A percentile compares a stretch with the other conserved stretches of the same genome.
phyloP scores from a whole-genome alignment of 2,113 vertebrate species.

The Syngnathus floridae region DNA sequence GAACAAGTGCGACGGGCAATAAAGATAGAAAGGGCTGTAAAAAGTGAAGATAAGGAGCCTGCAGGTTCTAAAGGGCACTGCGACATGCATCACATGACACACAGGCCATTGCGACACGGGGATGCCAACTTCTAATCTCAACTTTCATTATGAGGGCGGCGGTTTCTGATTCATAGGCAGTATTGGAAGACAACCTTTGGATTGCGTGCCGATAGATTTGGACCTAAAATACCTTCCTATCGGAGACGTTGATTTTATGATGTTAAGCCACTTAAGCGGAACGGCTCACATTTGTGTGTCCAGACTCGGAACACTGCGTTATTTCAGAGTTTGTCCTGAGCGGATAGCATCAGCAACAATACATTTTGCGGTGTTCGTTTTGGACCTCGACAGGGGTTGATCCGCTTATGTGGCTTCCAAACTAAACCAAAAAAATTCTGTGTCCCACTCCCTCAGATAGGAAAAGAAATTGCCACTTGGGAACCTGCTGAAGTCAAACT shows the following conservation, averaged over 20 bases:
- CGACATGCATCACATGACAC: constrained; percentile 55
- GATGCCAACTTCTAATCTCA: constrained; percentile 33
- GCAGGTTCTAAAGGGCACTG: constrained; percentile 66
- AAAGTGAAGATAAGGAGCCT: constrained; percentile 58
- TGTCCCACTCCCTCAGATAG: constrained; percentile 5
- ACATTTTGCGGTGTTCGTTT: constrained; percentile 22
- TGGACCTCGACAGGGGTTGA: constrained; percentile 1
- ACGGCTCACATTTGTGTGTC: not conserved
- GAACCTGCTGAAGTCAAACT: constrained; percentile 20
- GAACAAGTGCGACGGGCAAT: constrained; percentile 58
- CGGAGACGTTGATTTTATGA: not conserved
- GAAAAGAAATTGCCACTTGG: constrained; percentile 10
- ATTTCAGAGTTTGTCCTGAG: not conserved
- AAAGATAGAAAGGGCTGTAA: constrained; percentile 69
- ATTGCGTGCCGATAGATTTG: not conserved
- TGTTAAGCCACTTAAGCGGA: constrained; percentile 1
- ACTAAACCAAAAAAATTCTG: constrained; percentile 17
- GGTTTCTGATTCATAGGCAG: constrained; percentile 13
- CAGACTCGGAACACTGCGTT: not conserved
- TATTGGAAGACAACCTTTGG: constrained; percentile 19
- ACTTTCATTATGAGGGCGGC: constrained; percentile 45
- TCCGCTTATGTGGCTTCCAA: constrained; percentile 16
- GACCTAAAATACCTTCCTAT: constrained; percentile 8
- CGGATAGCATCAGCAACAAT: constrained; percentile 7
- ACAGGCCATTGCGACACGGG: constrained; percentile 40